Evolutionary conservation across 30 jellyfish, hydroid and myxozoan species (phyloP).

Genomic region (Catostylus mosaicus): DNA sequence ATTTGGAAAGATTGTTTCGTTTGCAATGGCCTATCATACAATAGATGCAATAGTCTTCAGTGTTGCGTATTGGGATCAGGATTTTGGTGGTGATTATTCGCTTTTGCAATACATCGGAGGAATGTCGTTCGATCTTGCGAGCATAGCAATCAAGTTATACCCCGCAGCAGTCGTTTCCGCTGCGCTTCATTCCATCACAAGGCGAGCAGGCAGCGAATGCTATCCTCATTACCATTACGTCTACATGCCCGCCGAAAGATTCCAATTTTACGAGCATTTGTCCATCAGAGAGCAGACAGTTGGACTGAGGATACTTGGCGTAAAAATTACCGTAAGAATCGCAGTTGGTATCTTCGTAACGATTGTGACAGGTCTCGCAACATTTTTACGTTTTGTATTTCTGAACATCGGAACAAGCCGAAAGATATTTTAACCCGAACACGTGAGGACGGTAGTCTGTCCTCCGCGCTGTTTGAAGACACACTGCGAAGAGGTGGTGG

Average conservation of each 20-base stretch:
- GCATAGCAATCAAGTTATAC: slow-evolving; percentile 77
- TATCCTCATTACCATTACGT: slow-evolving; percentile 26
- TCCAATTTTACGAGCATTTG: slow-evolving; percentile 64
- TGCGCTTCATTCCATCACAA: slow-evolving; percentile 59
- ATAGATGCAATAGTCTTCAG: slow-evolving; percentile 73
- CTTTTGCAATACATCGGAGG: slow-evolving; percentile 74
- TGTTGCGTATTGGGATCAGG: slow-evolving; percentile 71
- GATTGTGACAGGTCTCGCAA: slow-evolving; percentile 59
- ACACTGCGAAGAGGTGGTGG: too few species aligned
- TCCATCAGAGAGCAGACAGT: slow-evolving; percentile 52
- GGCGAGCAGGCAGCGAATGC: slow-evolving; percentile 68
- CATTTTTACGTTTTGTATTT: slow-evolving; percentile 64
- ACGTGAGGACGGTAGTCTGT: too few species aligned
- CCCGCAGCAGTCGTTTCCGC: slow-evolving; percentile 82
- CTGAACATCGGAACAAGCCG: slow-evolving; percentile 33
- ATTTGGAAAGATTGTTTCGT: slow-evolving; percentile 69
- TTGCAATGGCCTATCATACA: slow-evolving; percentile 81
- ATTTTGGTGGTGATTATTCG: slow-evolving; percentile 67
- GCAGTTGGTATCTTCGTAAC: slow-evolving; percentile 81
- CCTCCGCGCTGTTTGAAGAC: too few species aligned
- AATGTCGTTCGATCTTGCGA: slow-evolving; percentile 58
- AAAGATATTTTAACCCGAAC: slow-evolving; percentile 10
- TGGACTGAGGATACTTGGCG: slow-evolving; percentile 80
- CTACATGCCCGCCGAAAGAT: slow-evolving; percentile 71
- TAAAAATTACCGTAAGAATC: slow-evolving; percentile 64